Percentiles rank a stretch among this genome's conserved stretches.
Evolutionary conservation across 2,888 invertebrate species (phyloP).

Genomic region (Brenthis daphne): DNA sequence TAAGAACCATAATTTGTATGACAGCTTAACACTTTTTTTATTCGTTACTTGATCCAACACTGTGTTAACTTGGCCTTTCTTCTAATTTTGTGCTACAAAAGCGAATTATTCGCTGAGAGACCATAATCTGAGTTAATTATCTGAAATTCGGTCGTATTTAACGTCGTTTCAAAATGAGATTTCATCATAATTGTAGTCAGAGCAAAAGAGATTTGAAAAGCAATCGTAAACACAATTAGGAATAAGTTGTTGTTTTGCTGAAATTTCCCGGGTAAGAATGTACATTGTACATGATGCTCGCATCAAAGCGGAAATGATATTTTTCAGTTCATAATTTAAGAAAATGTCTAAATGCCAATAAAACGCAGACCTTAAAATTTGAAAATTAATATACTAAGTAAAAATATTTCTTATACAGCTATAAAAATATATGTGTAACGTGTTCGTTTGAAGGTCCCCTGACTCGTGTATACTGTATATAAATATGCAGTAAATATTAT

Average conservation of each 20-base stretch:
- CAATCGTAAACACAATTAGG: slow-evolving; percentile 77
- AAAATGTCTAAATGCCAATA: too few relatives aligned
- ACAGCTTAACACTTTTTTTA: slow-evolving; percentile 13
- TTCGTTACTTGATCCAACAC: slow-evolving; percentile 34
- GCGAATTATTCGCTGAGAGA: slow-evolving; percentile 65
- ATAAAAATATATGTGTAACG: too few relatives aligned
- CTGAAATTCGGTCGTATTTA: slow-evolving; percentile 76
- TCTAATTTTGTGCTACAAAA: slow-evolving; percentile 63
- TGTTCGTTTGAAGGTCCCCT: too few relatives aligned
- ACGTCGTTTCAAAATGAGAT: slow-evolving; percentile 73
- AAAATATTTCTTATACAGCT: too few relatives aligned
- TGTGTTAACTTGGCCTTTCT: slow-evolving; percentile 47
- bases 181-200: slow-evolving; percentile 72
- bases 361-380: too few relatives aligned
- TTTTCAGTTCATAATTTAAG: neutral
- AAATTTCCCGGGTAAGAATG: slow-evolving; percentile 68
- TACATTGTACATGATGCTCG: slow-evolving; percentile 51
- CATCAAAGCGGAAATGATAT: slow-evolving; percentile 30
- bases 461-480: too few relatives aligned
- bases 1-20: neutral
- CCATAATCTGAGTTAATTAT: slow-evolving; percentile 79
- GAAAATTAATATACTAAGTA: too few relatives aligned
- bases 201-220: slow-evolving; percentile 75
- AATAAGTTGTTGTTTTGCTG: slow-evolving; percentile 70
- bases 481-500: too few relatives aligned